A percentile compares a stretch with the other conserved stretches of the same genome.
These are phyloP conservation scores for Tetropium fuscum DNA, from an alignment of 2,888 invertebrate species.

Conservation along the genomic window DNA sequence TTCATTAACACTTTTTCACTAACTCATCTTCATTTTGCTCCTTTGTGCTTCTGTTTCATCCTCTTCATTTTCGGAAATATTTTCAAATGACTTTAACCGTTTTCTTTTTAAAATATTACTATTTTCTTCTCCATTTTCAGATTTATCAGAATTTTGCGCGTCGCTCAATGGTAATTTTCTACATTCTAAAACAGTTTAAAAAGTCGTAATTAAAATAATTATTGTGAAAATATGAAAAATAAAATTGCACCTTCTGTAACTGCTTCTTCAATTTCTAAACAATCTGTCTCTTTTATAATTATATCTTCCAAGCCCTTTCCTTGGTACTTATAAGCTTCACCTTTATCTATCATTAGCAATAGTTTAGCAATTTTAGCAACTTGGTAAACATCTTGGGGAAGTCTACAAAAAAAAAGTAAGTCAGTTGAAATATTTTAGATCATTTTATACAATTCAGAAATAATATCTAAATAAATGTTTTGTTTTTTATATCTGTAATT, in stretches of 20 bases:
- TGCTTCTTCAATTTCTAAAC: conserved; percentile 9
- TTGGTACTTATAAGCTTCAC: background rate
- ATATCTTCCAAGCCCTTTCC: conserved; percentile 6
- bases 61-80: background rate
- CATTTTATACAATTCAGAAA: background rate
- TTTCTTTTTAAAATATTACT: too few species aligned
- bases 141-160: background rate
- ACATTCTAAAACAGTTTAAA: background rate
- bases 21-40: conserved; percentile 1
- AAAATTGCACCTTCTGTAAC: background rate
- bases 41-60: background rate
- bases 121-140: conserved; percentile 1
- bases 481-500: too few species aligned
- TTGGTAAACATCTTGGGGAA: conserved; percentile 11
- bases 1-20: background rate
- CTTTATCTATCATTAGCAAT: background rate
- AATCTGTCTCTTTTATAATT: conserved; percentile 3
- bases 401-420: background rate
- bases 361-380: conserved; percentile 3
- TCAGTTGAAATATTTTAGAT: background rate
- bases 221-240: background rate
- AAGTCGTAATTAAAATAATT: background rate
- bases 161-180: background rate
- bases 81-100: too few species aligned
- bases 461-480: too few species aligned